Base-by-base conservation (phyloP, 2,797 vertebrate genomes). In the Kryptolebias ocellatus region DNA sequence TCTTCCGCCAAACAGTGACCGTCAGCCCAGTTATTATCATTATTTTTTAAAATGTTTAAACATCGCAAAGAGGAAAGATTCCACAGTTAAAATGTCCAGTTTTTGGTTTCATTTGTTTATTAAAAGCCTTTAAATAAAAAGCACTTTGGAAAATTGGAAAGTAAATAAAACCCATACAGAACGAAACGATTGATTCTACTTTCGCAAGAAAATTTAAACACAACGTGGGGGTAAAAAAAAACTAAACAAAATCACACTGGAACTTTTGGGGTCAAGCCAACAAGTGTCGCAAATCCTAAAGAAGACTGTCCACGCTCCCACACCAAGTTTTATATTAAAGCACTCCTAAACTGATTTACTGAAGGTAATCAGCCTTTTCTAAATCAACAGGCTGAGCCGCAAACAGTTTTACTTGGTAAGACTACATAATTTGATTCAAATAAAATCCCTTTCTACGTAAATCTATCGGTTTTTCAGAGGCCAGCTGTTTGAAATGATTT, bases 91-190 rank as follows among this genome's bases (percentile, higher is more conserved):
- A 79, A 60, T 63, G 72, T 24, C 9, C 47, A 34, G 39, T 44
- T 73, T 75, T 85, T 85, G 78, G 69, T 89, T 83, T 87, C 45
- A 91, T 76, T 74, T 63, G 78, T 94, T 93, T 93, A 93, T 93
- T 94, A 92, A 91, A 93, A 85, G 72, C 70, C 68, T 85, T 89
- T 74, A 89, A 87, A 89, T 73, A 72, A 88, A 89, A 87, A 80
- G 85, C 82, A 87, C 80, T 45, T 56, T 80, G 68, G 77, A 61
- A 87, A 83, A 42, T 12, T 11, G 11, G 39, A 42, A 42, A 4
- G 83, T 68, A 86, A 93, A 89, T 87, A 83, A 89, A 92, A 87
- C 28, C 78, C 74, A 91, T 80, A 92, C 90, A 91, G 74, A 77
- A 74, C 62, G 70, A 5, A 83, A 67, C 67, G 86, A 66, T 64